Conservation (phyloP, 1,140 invertebrate genomes). For the Drosophila virilis region DNA sequence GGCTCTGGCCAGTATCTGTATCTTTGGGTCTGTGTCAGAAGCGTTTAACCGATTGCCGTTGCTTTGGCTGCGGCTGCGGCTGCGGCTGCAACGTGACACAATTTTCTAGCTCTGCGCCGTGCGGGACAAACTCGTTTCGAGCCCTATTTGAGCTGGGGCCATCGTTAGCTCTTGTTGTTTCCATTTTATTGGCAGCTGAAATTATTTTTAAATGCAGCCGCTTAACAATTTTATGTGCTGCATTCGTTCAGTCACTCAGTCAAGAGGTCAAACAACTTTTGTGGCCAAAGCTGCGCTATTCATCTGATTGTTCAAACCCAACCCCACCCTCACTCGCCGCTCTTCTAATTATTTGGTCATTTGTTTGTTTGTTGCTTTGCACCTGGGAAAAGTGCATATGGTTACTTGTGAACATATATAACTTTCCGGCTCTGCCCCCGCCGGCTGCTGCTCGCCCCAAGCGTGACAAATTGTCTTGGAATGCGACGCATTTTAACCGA, state of each 20-base stretch:
- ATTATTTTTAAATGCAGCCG: conserved; percentile 82
- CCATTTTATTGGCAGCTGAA: conserved; percentile 77
- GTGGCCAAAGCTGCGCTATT: conserved; percentile 44
- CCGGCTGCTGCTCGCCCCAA: conserved; percentile 27
- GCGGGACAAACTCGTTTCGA: conserved; percentile 69
- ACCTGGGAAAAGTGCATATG: conserved; percentile 60
- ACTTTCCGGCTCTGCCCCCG: not conserved
- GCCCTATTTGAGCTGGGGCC: conserved; percentile 57
- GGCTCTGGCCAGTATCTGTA: not conserved
- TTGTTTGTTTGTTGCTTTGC: conserved; percentile 59
- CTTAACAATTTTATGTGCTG: conserved; percentile 77
- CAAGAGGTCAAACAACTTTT: conserved; percentile 78
- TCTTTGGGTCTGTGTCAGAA: conserved; percentile 41
- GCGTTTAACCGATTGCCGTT: conserved; percentile 41
- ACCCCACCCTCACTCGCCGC: not conserved
- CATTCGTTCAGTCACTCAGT: conserved; percentile 58
- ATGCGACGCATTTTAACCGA: conserved; percentile 47
- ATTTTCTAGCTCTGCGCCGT: conserved; percentile 68
- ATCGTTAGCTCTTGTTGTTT: conserved; percentile 41
- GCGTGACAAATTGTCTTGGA: conserved; percentile 75
- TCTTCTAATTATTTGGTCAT: conserved; percentile 66
- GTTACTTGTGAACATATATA: conserved; percentile 1
- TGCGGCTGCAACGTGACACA: conserved; percentile 69
- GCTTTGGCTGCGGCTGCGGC: conserved; percentile 30
- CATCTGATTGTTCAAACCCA: conserved; percentile 45